A percentile compares a stretch with the other conserved stretches of the same genome.
Conservation (phyloP, 2,113 vertebrate species). For the Monarcha castaneiventris region DNA sequence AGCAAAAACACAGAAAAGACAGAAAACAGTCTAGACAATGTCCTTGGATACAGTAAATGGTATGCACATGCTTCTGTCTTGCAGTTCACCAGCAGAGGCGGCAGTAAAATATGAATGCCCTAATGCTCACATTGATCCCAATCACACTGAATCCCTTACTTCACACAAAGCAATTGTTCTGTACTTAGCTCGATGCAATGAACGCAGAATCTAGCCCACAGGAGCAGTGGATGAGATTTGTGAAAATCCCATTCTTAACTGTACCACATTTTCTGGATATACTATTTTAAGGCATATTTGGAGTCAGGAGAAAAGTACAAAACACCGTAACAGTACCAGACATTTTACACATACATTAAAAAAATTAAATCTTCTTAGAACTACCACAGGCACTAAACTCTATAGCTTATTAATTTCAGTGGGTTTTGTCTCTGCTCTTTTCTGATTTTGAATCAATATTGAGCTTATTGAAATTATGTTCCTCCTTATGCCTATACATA, state of each 20-base stretch:
- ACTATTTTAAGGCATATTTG: background rate
- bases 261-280: background rate
- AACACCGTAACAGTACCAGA: background rate
- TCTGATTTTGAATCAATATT: background rate
- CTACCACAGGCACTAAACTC: background rate
- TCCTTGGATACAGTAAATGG: background rate
- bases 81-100: background rate
- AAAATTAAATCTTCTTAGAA: background rate
- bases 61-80: background rate
- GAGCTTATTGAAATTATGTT: background rate
- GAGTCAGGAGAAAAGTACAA: background rate
- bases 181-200: background rate
- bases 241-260: background rate
- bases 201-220: background rate
- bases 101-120: background rate
- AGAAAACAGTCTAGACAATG: background rate
- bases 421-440: background rate
- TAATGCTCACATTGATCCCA: background rate
- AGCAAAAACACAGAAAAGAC: background rate
- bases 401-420: background rate
- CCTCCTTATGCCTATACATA: background rate
- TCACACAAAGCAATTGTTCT: background rate
- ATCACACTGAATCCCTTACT: background rate
- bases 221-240: background rate
- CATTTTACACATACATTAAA: background rate